Base-by-base conservation (phyloP, 37 sponge, comb jelly and placozoan species). In the Tethya wilhelma region DNA sequence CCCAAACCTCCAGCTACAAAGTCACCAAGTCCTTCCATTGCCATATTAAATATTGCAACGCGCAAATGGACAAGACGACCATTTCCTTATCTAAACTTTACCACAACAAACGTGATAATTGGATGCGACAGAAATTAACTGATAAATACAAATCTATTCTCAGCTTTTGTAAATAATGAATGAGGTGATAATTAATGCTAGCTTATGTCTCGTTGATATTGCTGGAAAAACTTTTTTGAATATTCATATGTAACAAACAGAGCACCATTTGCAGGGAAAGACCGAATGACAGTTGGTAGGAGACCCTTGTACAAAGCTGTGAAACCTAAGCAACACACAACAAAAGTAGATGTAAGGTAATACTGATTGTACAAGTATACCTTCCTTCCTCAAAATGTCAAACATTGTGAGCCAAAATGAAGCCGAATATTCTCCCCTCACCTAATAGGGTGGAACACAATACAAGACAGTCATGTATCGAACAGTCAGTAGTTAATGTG, bases 241-340 rank as follows among this genome's bases (percentile, higher is more conserved):
- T 75, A 67, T 38, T 90, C 90, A 56, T 85, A 90, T 11, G 86
- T 79, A 0, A 90, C 34, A 1, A 90, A 84, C 25, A 90, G 86
- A 41, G 86, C 86, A n/a, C 56, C 90, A 79, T 84, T 84, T 17
- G 90, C 90, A 34, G 90, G 90, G 26, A 90, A 90, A 0, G 86
- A 71, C 23, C 90, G 80, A 25, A 84, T 44, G 2, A 90, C 45
- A 19, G 86, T 69, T 40, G 90, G 79, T 19, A 64, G 34, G 38
- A 90, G 75, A 19, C 90, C 90, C 38, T 60, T 63, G 70, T 90
- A 90, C 49, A 85, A 49, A 12, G 86, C 60, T 65, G 29, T 8
- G 9, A 17, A 8, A 28, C 14, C 42, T 73, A 12, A 12, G 63
- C 64, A 14, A 29, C 14, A 59, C 12, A 17, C 36, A 62, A 57